Conservation (phyloP, 2,113 vertebrate species). For the Sylvicapra grimmia region DNA sequence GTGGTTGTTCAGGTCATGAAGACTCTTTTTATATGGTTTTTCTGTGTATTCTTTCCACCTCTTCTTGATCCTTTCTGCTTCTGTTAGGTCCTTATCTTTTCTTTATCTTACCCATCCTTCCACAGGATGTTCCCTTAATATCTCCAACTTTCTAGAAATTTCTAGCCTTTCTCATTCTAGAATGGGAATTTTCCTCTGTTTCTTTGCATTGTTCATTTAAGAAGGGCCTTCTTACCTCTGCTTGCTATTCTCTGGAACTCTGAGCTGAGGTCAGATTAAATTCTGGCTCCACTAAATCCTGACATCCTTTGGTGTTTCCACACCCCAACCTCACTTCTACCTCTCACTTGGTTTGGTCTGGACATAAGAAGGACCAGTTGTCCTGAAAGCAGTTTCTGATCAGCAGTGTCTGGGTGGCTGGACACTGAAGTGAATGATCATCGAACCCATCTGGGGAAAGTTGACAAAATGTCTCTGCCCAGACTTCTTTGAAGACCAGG, state of each 20-base stretch:
- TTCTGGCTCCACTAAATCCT: background rate
- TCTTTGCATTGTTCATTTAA: background rate
- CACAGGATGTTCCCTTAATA: background rate
- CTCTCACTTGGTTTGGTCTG: background rate
- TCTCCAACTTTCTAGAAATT: background rate
- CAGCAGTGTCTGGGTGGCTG: rapidly evolving
- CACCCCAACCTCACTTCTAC: rapidly evolving
- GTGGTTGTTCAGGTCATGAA: background rate
- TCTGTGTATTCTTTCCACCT: background rate
- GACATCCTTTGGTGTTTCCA: background rate
- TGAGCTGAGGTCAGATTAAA: background rate
- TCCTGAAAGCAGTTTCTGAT: background rate
- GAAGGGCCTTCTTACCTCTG: background rate
- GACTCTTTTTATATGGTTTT: background rate
- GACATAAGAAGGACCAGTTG: background rate
- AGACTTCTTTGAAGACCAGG: background rate
- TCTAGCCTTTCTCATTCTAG: background rate
- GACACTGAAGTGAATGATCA: background rate
- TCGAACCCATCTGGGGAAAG: background rate
- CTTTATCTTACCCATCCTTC: background rate
- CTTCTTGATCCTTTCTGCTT: background rate
- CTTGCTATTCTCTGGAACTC: background rate
- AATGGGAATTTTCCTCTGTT: background rate
- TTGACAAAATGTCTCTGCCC: no score
- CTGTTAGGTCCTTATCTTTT: background rate